These are phyloP conservation scores for Cercocebus atys DNA, from an alignment of 2,113 vertebrate genomes.

Conservation along the genomic window DNA sequence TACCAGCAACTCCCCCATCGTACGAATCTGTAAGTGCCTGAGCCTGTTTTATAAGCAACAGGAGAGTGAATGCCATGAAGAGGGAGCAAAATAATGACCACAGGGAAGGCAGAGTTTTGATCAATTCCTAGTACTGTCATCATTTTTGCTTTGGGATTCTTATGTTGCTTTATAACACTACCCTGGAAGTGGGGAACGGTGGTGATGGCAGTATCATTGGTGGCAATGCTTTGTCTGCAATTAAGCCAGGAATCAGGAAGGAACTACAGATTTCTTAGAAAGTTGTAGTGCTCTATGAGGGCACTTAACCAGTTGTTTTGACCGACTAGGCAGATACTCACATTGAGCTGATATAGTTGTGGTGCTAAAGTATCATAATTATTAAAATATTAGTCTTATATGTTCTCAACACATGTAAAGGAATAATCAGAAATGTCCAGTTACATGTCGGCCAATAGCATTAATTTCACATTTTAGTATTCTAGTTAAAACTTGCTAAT, in stretches of 20 bases:
- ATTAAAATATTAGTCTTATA: neutral
- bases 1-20: conserved; percentile 93
- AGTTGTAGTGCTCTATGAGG: neutral
- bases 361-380: neutral
- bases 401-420: conserved; percentile 14
- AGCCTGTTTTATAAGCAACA: conserved; percentile 55
- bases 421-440: neutral
- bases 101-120: conserved; percentile 66
- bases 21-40: conserved; percentile 96
- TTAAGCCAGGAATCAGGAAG: conserved; percentile 49
- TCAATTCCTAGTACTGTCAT: neutral
- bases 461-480: conserved; percentile 29
- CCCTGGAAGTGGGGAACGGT: conserved; percentile 14
- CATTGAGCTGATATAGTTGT: neutral
- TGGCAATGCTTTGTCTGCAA: conserved; percentile 26
- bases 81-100: conserved; percentile 48
- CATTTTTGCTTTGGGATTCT: conserved; percentile 59
- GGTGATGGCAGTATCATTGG: neutral
- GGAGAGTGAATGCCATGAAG: conserved; percentile 62
- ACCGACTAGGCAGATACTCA: neutral
- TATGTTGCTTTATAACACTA: conserved; percentile 46
- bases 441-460: neutral
- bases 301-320: neutral
- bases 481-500: neutral
- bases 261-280: neutral